Evolutionary conservation across 2,888 invertebrate genomes (phyloP).

Genomic region (Macrostomum cliftonense): DNA sequence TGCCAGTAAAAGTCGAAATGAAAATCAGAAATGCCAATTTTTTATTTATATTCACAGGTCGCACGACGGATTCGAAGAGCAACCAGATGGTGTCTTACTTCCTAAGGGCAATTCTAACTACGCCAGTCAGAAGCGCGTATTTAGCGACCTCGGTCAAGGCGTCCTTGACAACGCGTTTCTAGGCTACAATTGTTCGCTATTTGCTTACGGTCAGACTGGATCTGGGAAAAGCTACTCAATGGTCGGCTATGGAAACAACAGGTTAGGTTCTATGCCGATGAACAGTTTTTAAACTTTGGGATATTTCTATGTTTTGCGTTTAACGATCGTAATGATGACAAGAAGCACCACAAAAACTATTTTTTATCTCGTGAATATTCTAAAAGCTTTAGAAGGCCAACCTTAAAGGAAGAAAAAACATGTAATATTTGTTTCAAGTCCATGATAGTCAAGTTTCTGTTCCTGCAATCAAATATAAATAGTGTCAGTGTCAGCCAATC

Average conservation of each 20-base stretch:
- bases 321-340: too few relatives aligned
- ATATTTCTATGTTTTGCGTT: too few relatives aligned
- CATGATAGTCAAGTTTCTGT: too few relatives aligned
- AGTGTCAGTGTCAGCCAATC: too few relatives aligned
- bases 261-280: slow-evolving; percentile 20
- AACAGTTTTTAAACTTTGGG: too few relatives aligned
- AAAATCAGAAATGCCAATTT: neutral
- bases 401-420: too few relatives aligned
- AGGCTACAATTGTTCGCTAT: slow-evolving; percentile 37
- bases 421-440: too few relatives aligned
- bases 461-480: too few relatives aligned
- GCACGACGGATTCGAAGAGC: slow-evolving; percentile 31
- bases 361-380: too few relatives aligned
- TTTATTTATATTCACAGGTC: slow-evolving; percentile 22
- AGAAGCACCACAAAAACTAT: too few relatives aligned
- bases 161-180: slow-evolving; percentile 37
- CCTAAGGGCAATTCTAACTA: slow-evolving; percentile 18
- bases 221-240: slow-evolving; percentile 39
- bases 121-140: slow-evolving; percentile 33
- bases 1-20: too few relatives aligned
- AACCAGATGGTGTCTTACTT: slow-evolving; percentile 20
- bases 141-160: slow-evolving; percentile 33
- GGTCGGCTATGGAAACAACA: slow-evolving; percentile 35
- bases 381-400: too few relatives aligned
- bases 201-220: slow-evolving; percentile 39